These are phyloP conservation scores for Macaca nemestrina DNA, from an alignment of 2,113 vertebrate genomes.

Conservation along the genomic window DNA sequence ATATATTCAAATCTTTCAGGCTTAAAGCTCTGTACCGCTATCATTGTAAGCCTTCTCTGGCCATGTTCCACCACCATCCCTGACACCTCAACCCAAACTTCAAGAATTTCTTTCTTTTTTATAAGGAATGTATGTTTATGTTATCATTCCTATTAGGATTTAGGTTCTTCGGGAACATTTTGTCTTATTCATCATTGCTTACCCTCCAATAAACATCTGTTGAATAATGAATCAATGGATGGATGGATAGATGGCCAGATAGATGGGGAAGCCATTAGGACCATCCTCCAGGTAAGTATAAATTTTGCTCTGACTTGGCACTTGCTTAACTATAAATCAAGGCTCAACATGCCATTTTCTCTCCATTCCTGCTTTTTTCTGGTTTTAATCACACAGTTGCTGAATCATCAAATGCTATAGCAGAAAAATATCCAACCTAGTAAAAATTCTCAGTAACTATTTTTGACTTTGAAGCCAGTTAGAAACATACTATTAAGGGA, in stretches of 20 bases:
- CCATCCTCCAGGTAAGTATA: not conserved
- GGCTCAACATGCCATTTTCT: not conserved
- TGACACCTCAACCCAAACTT: not conserved
- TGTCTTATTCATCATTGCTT: not conserved
- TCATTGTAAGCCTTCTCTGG: not conserved
- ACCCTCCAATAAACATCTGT: not conserved
- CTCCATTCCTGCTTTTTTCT: not conserved
- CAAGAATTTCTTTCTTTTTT: not conserved
- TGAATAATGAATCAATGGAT: not conserved
- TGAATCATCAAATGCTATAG: not conserved
- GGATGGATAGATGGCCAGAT: not conserved
- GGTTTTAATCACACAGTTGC: constrained; percentile 19
- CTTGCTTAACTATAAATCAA: not conserved
- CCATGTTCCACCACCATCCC: not conserved
- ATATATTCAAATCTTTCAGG: not conserved
- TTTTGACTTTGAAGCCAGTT: not conserved
- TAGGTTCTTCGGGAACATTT: not conserved
- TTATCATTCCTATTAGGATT: not conserved
- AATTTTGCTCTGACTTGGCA: not conserved
- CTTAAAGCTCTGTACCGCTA: not conserved
- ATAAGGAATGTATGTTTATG: not conserved
- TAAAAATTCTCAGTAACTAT: not conserved
- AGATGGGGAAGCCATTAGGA: not conserved
- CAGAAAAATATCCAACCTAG: not conserved
- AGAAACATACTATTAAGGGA: not conserved